Conservation (phyloP, 2,113 vertebrate species). For the Laticauda laticaudata region DNA sequence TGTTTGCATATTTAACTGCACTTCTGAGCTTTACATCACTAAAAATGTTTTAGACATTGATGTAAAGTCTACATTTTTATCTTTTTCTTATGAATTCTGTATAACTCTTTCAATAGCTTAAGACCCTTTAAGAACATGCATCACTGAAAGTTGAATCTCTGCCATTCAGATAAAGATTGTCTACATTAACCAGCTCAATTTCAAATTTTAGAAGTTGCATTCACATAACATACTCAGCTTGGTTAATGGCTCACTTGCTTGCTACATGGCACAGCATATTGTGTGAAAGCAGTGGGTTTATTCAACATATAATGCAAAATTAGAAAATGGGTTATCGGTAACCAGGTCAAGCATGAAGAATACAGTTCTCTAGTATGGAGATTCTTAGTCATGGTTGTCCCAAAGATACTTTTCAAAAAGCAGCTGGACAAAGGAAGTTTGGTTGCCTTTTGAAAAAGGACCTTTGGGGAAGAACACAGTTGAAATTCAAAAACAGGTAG, state of each 20-base stretch:
- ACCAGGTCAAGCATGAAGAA: not conserved
- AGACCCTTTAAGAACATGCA: not conserved
- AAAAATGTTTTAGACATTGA: not conserved
- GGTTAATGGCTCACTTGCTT: not conserved
- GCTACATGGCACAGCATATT: not conserved
- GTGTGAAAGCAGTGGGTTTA: not conserved
- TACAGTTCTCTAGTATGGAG: not conserved
- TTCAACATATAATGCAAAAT: not conserved
- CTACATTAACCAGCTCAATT: not conserved
- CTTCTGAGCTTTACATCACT: not conserved
- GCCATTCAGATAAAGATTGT: not conserved
- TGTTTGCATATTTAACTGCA: not conserved
- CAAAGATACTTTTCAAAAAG: not conserved
- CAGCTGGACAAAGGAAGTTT: not conserved
- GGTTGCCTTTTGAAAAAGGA: not conserved
- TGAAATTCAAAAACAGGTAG: not conserved
- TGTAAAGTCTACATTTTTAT: not conserved
- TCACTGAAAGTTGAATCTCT: not conserved
- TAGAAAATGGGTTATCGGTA: not conserved
- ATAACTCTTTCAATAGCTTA: not conserved
- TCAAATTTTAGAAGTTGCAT: not conserved
- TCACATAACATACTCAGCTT: not conserved
- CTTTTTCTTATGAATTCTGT: not conserved
- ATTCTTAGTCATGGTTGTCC: not conserved
- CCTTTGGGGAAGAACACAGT: not conserved